phyloP scores from a whole-genome alignment of 2,113 vertebrate species.

The Apus apus region DNA sequence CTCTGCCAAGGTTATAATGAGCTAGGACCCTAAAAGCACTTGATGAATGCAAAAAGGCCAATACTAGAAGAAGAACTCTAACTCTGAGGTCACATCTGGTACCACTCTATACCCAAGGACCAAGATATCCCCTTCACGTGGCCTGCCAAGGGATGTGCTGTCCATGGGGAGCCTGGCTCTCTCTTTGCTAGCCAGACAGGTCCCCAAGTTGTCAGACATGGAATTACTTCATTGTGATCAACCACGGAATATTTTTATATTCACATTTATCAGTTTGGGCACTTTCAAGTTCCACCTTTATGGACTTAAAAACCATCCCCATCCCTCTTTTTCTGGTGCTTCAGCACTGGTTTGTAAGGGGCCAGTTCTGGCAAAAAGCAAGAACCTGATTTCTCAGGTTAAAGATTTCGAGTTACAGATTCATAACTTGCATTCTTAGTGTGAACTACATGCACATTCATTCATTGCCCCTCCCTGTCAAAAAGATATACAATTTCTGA shows the following conservation, averaged over 20 bases:
- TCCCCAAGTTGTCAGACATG: neutral
- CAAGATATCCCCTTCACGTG: fast-evolving
- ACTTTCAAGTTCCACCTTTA: neutral
- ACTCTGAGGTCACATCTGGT: fast-evolving
- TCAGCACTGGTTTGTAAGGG: neutral
- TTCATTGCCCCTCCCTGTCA: conserved; percentile 1
- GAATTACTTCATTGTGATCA: neutral
- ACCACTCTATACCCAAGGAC: neutral
- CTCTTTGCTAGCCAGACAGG: neutral
- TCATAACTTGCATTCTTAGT: neutral
- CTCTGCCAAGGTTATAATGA: neutral
- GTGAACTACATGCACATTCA: neutral
- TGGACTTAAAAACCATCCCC: neutral
- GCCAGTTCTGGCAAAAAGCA: neutral
- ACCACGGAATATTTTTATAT: neutral
- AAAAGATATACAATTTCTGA: conserved; percentile 46
- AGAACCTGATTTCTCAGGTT: neutral
- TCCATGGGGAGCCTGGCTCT: neutral
- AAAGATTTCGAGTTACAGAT: neutral
- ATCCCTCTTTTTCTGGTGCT: neutral
- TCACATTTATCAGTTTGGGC: neutral
- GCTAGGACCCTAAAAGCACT: neutral
- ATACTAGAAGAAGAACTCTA: neutral
- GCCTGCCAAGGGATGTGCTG: neutral
- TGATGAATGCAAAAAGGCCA: neutral